Conservation (phyloP, 1,140 invertebrate species). For the Pogonus chalceus region DNA sequence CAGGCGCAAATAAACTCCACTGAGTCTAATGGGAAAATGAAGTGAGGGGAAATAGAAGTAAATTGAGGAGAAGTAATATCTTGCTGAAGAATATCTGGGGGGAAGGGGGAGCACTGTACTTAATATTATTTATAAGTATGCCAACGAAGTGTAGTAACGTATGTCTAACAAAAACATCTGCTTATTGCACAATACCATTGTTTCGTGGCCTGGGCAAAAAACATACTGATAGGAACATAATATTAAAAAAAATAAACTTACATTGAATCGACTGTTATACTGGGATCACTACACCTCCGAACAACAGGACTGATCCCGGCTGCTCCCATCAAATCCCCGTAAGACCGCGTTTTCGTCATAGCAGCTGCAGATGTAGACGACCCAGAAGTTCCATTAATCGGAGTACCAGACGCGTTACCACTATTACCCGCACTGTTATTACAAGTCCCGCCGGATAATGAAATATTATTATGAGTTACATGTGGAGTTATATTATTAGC, state of each 20-base stretch:
- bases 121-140: too few species aligned
- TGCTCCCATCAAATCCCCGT: conserved; percentile 60
- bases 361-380: conserved; percentile 23
- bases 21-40: too few species aligned
- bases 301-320: conserved; percentile 34
- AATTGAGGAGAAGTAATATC: too few species aligned
- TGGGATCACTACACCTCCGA: conserved; percentile 71
- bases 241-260: conserved; percentile 1
- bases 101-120: too few species aligned
- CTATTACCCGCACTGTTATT: not conserved
- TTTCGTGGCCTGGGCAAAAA: not conserved
- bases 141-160: too few species aligned
- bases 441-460: not conserved
- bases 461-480: not conserved
- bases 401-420: not conserved
- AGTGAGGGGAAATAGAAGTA: too few species aligned
- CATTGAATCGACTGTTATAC: conserved; percentile 51
- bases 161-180: too few species aligned
- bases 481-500: conserved; percentile 17
- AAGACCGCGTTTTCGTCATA: conserved; percentile 70
- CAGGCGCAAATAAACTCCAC: too few species aligned
- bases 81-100: too few species aligned
- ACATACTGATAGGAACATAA: not conserved
- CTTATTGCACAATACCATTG: too few species aligned
- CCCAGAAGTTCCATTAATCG: not conserved